Evolutionary conservation across 2,797 vertebrate genomes (phyloP), one percentile per base, ranked within the genome.

Genomic region (Rhynchotus rufescens): DNA sequence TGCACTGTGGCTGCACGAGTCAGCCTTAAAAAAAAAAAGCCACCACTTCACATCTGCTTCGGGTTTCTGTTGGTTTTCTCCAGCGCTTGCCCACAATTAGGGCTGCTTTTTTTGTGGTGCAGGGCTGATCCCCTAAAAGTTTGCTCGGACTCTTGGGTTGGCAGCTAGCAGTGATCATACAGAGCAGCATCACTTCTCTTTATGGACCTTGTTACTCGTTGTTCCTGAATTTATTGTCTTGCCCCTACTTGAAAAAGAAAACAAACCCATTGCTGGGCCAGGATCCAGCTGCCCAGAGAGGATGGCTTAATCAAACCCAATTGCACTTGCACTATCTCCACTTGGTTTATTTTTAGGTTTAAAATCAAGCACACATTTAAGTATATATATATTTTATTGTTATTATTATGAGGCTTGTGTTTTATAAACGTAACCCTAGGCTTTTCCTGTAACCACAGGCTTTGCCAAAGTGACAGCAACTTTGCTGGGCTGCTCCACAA

Each of bases 41-140:
- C 51, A n/a, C 92, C 92, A 36, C 82, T 97, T 95, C 80, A 76
- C 92, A 92, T 96, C 96, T 88, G 86, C 60, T 88, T 91, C 54
- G 80, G 79, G 25, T 90, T 90, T 94, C 23, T 90, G 79, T 62
- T 62, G 59, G 86, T 77, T 90, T 93, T 80, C 59, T 62, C 79
- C 82, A 69, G 84, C 34, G 12, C 73, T 78, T n/a, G 42, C 30
- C 67, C 32, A 32, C 54, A 83, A 78, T 95, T 94, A 84, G 54
- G 6, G 2, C 59, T 51, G 59, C 14, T 72, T 32, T 90, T 68
- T 82, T 59, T 59, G 71, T 34, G 60, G 4, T 20, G 8, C 7
- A 38, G 56, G 78, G 62, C 73, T 0, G 3, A 45, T 71, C 44
- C 77, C 69, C 47, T 59, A n/a, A 4, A 3, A 56, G 81, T 69